Conservation (phyloP, 2,113 vertebrate genomes). For the Eurystomus gularis region DNA sequence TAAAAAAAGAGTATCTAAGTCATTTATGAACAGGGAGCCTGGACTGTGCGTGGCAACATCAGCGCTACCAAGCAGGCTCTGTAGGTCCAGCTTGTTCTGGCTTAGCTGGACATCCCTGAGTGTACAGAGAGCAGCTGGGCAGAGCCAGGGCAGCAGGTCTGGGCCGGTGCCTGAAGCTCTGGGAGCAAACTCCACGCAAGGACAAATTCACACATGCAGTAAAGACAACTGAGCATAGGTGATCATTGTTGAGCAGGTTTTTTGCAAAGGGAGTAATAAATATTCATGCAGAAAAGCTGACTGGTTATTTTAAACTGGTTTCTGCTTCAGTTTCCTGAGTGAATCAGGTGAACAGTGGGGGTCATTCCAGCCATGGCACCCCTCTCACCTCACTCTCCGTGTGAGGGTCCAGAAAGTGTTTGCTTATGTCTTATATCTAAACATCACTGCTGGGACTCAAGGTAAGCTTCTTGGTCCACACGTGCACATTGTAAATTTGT, state of each 20-base stretch:
- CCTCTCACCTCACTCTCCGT: neutral
- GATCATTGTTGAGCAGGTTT: neutral
- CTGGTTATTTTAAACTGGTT: neutral
- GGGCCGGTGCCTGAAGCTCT: rapidly evolving
- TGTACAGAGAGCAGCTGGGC: neutral
- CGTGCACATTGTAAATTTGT: neutral
- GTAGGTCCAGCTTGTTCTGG: neutral
- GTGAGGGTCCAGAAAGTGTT: neutral
- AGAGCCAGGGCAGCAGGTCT: neutral
- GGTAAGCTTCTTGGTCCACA: neutral
- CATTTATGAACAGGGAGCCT: neutral
- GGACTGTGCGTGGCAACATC: rapidly evolving
- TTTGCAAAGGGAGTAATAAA: neutral
- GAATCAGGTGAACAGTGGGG: neutral
- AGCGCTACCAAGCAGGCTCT: neutral
- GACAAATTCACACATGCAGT: neutral
- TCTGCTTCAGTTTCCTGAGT: neutral
- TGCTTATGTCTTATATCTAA: neutral
- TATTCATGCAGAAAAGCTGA: neutral
- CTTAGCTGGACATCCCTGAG: neutral
- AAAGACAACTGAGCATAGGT: neutral
- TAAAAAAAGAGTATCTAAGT: neutral
- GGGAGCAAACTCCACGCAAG: neutral
- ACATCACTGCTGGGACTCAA: neutral
- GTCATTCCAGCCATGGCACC: neutral